Base-by-base conservation (phyloP, 2,888 invertebrate species). In the Oscheius sp. region DNA sequence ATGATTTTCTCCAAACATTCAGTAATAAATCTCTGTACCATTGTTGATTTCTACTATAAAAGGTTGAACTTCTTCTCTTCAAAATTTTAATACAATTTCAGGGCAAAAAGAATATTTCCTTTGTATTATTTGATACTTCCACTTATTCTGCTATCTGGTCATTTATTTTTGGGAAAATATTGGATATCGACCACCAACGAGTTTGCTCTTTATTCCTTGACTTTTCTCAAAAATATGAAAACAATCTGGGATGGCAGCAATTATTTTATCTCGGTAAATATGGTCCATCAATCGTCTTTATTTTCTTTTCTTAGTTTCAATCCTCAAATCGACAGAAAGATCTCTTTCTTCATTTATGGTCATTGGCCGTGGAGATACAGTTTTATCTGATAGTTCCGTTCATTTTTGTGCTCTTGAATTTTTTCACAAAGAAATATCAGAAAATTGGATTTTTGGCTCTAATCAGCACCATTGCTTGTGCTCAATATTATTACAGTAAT, bases 161-260 rank as follows among this genome's bases (percentile, higher is more conserved):
- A 61, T 29, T 29, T 61, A 15, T 45, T 42, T 8, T 17, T 61
- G 10, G 31, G 45, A 3, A 25, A 42, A 2, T 39, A 15, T n/a
- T 61, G 61, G 61, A 45, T 61, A 12, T 12, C 45, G 12, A 23
- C 45, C 2, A 25, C 12, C 25, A 61, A 61, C 29, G n/a, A 23
- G 15, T 29, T 45, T 4, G 61, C 27, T 2, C 20, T 61, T 1
- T 61, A 45, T 27, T 42, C 61, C 2, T 5, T 61, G 27, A 20
- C 17, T 3, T 29, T 61, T 8, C n/a, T 45, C 1, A 61, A 61
- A 17, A 61, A 61, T 29, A 61, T 61, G 61, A 42, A 25, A 17
- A 61, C 61, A 12, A 61, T 61, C 20, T 61, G 61, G 61, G 61
- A 61, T 42, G 61, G 61, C 3, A 23, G 31, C 6, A 27, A 61